Base-by-base conservation (phyloP, 2,113 vertebrate species). In the Gopherus evgoodei region DNA sequence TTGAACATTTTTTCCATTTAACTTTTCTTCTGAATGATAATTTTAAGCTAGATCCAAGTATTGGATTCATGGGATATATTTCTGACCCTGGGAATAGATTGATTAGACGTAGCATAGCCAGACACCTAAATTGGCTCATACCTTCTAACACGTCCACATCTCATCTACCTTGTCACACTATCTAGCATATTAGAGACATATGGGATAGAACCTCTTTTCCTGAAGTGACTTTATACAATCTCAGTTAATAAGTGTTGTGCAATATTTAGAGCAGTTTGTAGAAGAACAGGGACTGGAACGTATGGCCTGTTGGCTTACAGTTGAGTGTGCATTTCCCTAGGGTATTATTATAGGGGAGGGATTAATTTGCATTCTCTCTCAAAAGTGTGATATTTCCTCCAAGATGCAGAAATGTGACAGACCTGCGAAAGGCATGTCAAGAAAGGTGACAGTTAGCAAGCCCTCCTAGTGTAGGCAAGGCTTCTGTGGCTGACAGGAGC, bases 1-100 rank as follows among this genome's bases (percentile, higher is more conserved):
- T 17, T 35, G 31, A 65, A 35, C 8, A 65, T 8, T 8, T 31
- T 7, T 52, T 62, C 14, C 29, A 35, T 65, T 65, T 35, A 35
- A 35, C 14, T n/a, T 65, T 17, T n/a, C 94, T 96, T 93, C 94
- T 92, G 94, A 59, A 88, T 75, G 81, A 3, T 22, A 11, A 31
- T 38, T 49, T 90, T 75, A 52, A 84, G 59, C 22, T 54, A 49
- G 65, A 89, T n/a, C 50, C 56, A 25, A 93, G 75, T 72, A 86
- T 84, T 25, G 84, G 65, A 42, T 62, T 35, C 3, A 1, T 65
- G 54, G 72, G 89, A 89, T 95, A 76, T 91, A 53, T 76, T 92
- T 75, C 22, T 92, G 80, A 49, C 87, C 82, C 1, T 1, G 59
- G 65, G 24, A 92, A 84, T 83, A 89, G 81, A 49, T 38, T 86